Evolutionary conservation across 1,140 invertebrate genomes (phyloP), one percentile per base, ranked within the genome.

Genomic region (Drosophila rufa): DNA sequence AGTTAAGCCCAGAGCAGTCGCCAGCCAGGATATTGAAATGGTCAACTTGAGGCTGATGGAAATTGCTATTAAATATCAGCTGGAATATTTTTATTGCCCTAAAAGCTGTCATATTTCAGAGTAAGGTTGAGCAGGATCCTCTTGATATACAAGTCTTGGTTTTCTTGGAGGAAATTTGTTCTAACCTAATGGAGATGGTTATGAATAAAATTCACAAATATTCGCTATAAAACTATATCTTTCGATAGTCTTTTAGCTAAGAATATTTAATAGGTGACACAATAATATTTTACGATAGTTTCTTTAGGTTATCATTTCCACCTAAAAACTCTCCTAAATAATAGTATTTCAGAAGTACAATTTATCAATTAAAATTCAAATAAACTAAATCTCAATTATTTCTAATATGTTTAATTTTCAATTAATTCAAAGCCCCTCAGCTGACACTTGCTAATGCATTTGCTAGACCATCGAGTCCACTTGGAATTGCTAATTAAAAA

Each of bases 11-110:
- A 12, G 19, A 17, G 36, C 11, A 11, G 14, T 15, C n/a, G 17
- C 30, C 14, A 19, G 45, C 9, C 69, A 73, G 69, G 69, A 73
- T 73, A 74, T 75, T 64, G 27, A 48, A 75, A 75, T 55, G 69
- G 58, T 75, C 58, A 75, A 43, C 30, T 47, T 36, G 22, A 46
- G 27, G 27, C 11, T 62, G 62, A 66, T 36, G 62, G 40, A 66
- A 61, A 65, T 65, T n/a, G 40, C 14, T 30, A 57, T 57, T n/a
- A 22, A 19, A 12, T 42, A 33, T 22, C 55, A 60, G 15, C 30
- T 43, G 33, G 60, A 14, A 12, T 22, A 25, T 30, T 40, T 36
- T 55, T 40, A 40, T 68, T 45, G 33, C 6, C 0, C 38, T 33
- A 22, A 15, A 42, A n/a, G 17, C 47, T n/a, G 3, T 12, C 27